These are phyloP conservation scores for Tauraco hartlaubi DNA, from an alignment of 2,797 vertebrate genomes.

Conservation along the genomic window DNA sequence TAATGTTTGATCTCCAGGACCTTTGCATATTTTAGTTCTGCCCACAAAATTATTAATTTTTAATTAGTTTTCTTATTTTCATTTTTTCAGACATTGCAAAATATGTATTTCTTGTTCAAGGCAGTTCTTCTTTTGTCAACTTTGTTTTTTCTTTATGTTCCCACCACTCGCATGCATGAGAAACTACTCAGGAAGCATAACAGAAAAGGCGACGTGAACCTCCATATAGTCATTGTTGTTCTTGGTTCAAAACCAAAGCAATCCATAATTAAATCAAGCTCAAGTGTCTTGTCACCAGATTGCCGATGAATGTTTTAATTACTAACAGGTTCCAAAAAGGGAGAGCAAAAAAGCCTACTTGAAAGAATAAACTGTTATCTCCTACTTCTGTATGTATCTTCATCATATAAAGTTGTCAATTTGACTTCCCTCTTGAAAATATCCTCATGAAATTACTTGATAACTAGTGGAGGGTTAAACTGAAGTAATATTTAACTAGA, in stretches of 20 bases:
- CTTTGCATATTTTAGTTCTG: neutral
- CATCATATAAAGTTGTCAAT: neutral
- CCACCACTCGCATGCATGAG: neutral
- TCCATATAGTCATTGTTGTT: neutral
- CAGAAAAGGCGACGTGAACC: neutral
- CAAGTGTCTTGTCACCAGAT: constrained; percentile 48
- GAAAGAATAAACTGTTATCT: constrained; percentile 40
- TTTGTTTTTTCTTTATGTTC: neutral
- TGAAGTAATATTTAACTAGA: constrained; percentile 12
- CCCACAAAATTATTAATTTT: neutral
- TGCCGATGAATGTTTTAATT: constrained; percentile 61
- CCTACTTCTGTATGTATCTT: neutral
- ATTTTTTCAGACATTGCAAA: neutral
- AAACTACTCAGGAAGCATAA: neutral
- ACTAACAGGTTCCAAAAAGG: constrained; percentile 13
- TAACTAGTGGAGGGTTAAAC: constrained; percentile 17
- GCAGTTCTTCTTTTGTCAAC: neutral
- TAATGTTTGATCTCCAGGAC: neutral
- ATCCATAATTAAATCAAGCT: constrained; percentile 59
- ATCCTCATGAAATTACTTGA: constrained; percentile 11
- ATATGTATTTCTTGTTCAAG: neutral
- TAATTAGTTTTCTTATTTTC: neutral
- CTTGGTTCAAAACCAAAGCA: constrained; percentile 53
- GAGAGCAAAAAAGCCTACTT: neutral
- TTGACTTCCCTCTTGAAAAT: constrained; percentile 38